Evolutionary conservation across 2,797 vertebrate species (phyloP).

Genomic region (Argyrosomus regius): DNA sequence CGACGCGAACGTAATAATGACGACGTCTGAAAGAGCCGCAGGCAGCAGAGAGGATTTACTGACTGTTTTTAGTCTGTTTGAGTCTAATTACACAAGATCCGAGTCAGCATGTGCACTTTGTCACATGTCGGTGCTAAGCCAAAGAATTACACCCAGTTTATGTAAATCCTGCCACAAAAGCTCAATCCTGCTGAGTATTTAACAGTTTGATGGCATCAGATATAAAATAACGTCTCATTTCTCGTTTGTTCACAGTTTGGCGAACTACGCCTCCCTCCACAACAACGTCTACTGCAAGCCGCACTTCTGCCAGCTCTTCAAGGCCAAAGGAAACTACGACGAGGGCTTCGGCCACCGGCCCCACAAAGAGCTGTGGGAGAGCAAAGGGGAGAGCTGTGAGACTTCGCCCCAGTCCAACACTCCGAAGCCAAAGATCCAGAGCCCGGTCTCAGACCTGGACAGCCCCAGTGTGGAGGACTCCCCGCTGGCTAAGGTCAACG

Average conservation of each 20-base stretch:
- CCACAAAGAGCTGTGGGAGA: slow-evolving; percentile 95
- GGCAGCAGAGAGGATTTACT: too few relatives aligned
- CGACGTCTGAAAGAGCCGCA: too few relatives aligned
- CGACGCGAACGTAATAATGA: too few relatives aligned
- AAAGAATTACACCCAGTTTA: too few relatives aligned
- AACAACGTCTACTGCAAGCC: slow-evolving; percentile 97
- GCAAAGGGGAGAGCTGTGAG: slow-evolving; percentile 82
- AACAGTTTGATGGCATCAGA: not conserved
- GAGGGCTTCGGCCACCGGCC: slow-evolving; percentile 97
- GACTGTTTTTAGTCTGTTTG: too few relatives aligned
- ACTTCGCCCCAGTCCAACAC: slow-evolving; percentile 46
- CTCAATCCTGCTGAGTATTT: not conserved
- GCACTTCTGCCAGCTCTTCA: slow-evolving; percentile 98
- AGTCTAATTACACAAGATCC: too few relatives aligned
- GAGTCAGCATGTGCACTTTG: too few relatives aligned
- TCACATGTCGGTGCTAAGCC: too few relatives aligned
- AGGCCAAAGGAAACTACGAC: slow-evolving; percentile 98
- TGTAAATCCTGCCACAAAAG: too few relatives aligned
- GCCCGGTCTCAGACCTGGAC: slow-evolving; percentile 62
- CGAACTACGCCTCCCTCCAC: slow-evolving; percentile 93
- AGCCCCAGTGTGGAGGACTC: slow-evolving; percentile 94
- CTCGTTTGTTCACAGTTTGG: slow-evolving; percentile 83
- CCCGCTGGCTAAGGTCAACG: slow-evolving; percentile 92
- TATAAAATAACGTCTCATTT: not conserved
- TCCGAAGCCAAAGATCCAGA: slow-evolving; percentile 13